Evolutionary conservation across 30 jellyfish, hydroid and myxozoan genomes (phyloP).

Genomic region (Clytia hemisphaerica): DNA sequence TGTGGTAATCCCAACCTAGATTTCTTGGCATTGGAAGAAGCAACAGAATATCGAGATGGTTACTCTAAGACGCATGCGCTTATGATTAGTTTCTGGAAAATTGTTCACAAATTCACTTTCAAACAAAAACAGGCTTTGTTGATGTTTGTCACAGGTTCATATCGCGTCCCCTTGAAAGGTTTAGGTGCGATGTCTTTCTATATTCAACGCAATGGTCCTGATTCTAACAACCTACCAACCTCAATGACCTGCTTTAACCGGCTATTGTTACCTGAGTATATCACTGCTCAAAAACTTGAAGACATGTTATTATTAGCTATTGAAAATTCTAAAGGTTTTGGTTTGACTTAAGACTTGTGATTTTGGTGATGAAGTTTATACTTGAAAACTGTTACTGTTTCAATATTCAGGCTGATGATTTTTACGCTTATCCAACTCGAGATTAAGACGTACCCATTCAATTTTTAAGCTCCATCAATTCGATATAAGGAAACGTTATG

Average conservation of each 20-base stretch:
- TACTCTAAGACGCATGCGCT: slow-evolving; percentile 44
- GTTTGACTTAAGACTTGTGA: slow-evolving; percentile 71
- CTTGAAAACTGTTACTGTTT: too few relatives aligned
- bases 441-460: too few relatives aligned
- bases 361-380: too few relatives aligned
- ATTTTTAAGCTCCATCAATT: too few relatives aligned
- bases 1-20: slow-evolving; percentile 92
- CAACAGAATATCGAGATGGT: slow-evolving; percentile 70
- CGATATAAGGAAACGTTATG: too few relatives aligned
- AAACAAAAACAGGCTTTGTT: slow-evolving; percentile 66
- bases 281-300: slow-evolving; percentile 31
- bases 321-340: slow-evolving; percentile 87
- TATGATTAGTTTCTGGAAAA: slow-evolving; percentile 71
- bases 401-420: too few relatives aligned
- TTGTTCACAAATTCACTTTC: slow-evolving; percentile 46
- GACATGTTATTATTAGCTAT: slow-evolving; percentile 68
- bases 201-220: slow-evolving; percentile 83
- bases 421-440: too few relatives aligned
- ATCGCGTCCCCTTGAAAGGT: slow-evolving; percentile 90
- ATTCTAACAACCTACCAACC: slow-evolving; percentile 83
- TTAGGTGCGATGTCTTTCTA: slow-evolving; percentile 60
- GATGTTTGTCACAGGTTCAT: slow-evolving; percentile 92
- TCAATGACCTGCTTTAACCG: slow-evolving; percentile 92
- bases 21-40: slow-evolving; percentile 67
- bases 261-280: slow-evolving; percentile 72